Conservation (phyloP, 2,797 vertebrate species). For the Sciaenops ocellatus region DNA sequence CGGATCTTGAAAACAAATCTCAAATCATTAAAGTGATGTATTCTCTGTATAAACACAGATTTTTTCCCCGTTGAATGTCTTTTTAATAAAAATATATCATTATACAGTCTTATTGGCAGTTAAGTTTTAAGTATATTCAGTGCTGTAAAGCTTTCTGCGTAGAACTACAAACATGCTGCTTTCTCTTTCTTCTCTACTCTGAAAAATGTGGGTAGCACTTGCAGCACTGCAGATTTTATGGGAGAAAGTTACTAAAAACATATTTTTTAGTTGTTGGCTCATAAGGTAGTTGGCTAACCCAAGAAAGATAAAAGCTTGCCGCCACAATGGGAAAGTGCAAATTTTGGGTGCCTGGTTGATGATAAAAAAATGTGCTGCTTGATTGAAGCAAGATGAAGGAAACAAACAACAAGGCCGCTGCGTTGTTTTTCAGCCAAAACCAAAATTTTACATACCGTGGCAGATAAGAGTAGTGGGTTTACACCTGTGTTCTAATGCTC, state of each 20-base stretch:
- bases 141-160: slow-evolving; percentile 17
- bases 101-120: slow-evolving; percentile 6
- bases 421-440: slow-evolving; percentile 39
- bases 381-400: slow-evolving; percentile 57
- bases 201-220: slow-evolving; percentile 30
- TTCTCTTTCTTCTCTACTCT: slow-evolving; percentile 35
- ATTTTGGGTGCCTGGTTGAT: slow-evolving; percentile 36
- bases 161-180: slow-evolving; percentile 37
- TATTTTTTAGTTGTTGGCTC: slow-evolving; percentile 37
- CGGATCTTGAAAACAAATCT: neutral
- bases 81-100: slow-evolving; percentile 31
- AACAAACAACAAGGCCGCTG: slow-evolving; percentile 44
- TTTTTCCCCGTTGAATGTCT: neutral
- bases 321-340: slow-evolving; percentile 32
- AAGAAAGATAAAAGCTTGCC: slow-evolving; percentile 37
- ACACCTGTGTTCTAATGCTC: slow-evolving; percentile 10
- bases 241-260: slow-evolving; percentile 38
- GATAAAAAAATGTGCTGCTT: slow-evolving; percentile 34
- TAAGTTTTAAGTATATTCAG: slow-evolving; percentile 11
- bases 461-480: neutral
- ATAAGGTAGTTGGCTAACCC: slow-evolving; percentile 23
- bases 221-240: slow-evolving; percentile 27
- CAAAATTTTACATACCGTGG: neutral
- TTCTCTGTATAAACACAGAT: neutral
- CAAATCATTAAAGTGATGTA: slow-evolving; percentile 1